Conservation (phyloP, 1,140 invertebrate species). For the Leptinotarsa lineolata region DNA sequence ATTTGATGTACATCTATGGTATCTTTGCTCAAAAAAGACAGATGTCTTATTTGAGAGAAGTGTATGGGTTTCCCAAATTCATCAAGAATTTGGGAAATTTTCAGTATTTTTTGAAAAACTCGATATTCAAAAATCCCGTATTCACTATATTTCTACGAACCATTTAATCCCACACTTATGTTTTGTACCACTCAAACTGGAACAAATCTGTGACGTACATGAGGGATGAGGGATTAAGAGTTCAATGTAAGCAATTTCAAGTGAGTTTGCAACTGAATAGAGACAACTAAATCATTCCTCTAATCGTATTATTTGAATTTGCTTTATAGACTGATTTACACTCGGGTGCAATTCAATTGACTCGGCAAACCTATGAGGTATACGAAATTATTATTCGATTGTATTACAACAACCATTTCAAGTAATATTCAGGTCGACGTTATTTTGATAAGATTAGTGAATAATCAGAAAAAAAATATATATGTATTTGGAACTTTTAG, state of each 20-base stretch:
- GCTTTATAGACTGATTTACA: background rate
- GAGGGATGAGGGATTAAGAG: background rate
- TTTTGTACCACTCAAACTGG: background rate
- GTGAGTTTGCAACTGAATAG: background rate
- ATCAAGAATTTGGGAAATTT: too few species aligned
- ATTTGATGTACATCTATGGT: too few species aligned
- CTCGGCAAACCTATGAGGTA: background rate
- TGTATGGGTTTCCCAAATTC: too few species aligned
- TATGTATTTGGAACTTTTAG: too few species aligned
- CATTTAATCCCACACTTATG: background rate
- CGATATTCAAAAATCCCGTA: background rate
- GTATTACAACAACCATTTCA: too few species aligned
- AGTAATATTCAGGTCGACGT: too few species aligned
- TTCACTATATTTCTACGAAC: background rate
- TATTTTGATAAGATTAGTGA: too few species aligned
- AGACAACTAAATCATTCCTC: background rate
- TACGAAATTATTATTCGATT: background rate
- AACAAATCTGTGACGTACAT: background rate
- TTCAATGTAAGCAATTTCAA: background rate
- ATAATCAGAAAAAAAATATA: too few species aligned
- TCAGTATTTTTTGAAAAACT: too few species aligned
- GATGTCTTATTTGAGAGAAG: too few species aligned
- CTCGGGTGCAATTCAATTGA: background rate
- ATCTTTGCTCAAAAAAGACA: too few species aligned
- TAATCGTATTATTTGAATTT: constrained; percentile 1